Conservation (phyloP, 2,888 invertebrate genomes). For the Neoaliturus tenellus region DNA sequence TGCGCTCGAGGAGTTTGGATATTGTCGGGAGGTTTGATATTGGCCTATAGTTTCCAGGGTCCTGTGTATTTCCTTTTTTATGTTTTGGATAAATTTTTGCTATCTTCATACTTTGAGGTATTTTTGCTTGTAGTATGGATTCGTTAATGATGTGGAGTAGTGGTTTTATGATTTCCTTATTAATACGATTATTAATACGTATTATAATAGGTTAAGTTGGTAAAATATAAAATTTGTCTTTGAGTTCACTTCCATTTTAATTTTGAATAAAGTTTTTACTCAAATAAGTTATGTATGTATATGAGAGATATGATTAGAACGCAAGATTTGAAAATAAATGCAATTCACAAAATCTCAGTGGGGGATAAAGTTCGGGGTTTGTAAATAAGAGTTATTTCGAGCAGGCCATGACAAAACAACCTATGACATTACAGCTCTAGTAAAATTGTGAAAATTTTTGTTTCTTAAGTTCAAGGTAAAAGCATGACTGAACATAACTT, state of each 20-base stretch:
- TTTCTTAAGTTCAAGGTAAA: too few relatives aligned
- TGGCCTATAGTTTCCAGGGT: too few relatives aligned
- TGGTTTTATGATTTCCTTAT: too few relatives aligned
- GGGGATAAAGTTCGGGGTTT: too few relatives aligned
- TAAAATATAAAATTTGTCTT: neutral
- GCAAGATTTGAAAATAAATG: neutral
- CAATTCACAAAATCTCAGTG: neutral
- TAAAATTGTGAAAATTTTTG: neutral
- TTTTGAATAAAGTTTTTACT: neutral
- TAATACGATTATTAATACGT: neutral
- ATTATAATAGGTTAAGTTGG: neutral
- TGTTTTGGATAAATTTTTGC: too few relatives aligned
- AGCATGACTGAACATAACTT: neutral
- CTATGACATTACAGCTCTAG: neutral
- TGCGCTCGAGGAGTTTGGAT: too few relatives aligned
- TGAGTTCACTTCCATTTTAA: neutral
- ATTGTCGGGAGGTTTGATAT: too few relatives aligned
- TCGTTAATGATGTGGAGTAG: too few relatives aligned
- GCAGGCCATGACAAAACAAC: neutral
- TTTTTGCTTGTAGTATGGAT: too few relatives aligned
- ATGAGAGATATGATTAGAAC: neutral
- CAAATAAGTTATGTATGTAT: neutral
- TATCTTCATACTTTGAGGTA: too few relatives aligned
- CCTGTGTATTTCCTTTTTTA: too few relatives aligned
- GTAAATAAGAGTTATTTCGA: neutral